These are phyloP conservation scores for Setipinna tenuifilis DNA, from an alignment of 2,797 vertebrate species.

Conservation along the genomic window DNA sequence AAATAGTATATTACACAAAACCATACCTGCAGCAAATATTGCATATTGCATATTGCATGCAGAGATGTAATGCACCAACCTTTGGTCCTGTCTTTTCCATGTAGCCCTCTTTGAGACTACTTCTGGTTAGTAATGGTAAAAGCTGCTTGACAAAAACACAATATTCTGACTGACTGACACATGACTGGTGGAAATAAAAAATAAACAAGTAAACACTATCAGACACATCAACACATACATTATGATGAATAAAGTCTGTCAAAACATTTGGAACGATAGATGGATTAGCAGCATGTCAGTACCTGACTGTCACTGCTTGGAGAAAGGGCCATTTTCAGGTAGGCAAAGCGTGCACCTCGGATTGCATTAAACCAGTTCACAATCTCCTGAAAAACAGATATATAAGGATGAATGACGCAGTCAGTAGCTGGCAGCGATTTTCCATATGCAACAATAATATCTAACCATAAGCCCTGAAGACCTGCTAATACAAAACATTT, in stretches of 20 bases:
- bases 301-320: conserved; percentile 76
- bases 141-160: conserved; percentile 70
- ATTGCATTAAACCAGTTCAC: conserved; percentile 90
- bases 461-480: background rate
- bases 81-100: conserved; percentile 77
- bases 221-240: background rate
- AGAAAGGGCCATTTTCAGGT: conserved; percentile 80
- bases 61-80: conserved; percentile 27
- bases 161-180: background rate
- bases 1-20: background rate
- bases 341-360: conserved; percentile 82
- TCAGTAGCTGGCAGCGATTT: background rate
- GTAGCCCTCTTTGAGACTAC: conserved; percentile 75
- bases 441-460: background rate
- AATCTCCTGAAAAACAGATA: conserved; percentile 72
- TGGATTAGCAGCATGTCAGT: conserved; percentile 54
- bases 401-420: conserved; percentile 19
- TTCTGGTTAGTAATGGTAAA: conserved; percentile 79
- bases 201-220: background rate
- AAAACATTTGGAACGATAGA: background rate
- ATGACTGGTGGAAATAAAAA: background rate
- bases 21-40: background rate
- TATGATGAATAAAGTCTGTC: background rate
- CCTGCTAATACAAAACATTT: background rate
- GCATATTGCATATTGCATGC: background rate